Base-by-base conservation (phyloP, 2,888 invertebrate genomes). In the Aleiodes leptofemur region DNA sequence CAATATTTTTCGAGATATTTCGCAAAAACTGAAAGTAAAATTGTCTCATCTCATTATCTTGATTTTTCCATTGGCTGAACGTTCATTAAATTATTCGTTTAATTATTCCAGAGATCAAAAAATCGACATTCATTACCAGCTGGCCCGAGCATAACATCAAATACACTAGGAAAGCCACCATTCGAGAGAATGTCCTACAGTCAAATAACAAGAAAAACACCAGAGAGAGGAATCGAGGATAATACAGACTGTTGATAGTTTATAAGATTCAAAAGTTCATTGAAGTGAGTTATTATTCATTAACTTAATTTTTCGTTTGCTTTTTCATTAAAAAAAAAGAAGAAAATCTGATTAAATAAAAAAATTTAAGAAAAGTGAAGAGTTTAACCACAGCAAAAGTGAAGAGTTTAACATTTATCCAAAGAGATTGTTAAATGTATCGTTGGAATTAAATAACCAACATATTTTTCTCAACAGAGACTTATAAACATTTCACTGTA, bases 401-500 rank as follows among this genome's bases (percentile, higher is more conserved):
- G 48, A 59, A 16, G 64, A 64, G 64, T 64, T 79, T 74, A 73
- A 78, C 72, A 71, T 78, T 76, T 55, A 77, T 77, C 74, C 77
- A 79, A 79, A 79, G 79, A 79, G 69, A 77, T 56, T 57, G 66
- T 72, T 69, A 74, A 53, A 50, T 72, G 69, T 53, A 50, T 70
- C 72, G 66, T 74, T 56, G 16, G 64, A 48, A 64, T 16, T 64
- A 64, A 64, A 64, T 64, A 9, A 9, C 64, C 38, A 38, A 59
- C 64, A 57, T 73, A 56, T 77, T 77, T 78, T 71, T 69, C 74
- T 43, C 43, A 43, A 43, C 43, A 43, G 43, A 70, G 69, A 69
- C 72, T 16, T 48, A 34, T 29, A 74, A 50, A 71, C 69, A 56
- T 72, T 69, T 72, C 55, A 74, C 78, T 84, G 83, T 84, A 84